Evolutionary conservation across 2,113 vertebrate species (phyloP), one percentile per base, ranked within the genome.

Genomic region (Mormyrus lacerda): DNA sequence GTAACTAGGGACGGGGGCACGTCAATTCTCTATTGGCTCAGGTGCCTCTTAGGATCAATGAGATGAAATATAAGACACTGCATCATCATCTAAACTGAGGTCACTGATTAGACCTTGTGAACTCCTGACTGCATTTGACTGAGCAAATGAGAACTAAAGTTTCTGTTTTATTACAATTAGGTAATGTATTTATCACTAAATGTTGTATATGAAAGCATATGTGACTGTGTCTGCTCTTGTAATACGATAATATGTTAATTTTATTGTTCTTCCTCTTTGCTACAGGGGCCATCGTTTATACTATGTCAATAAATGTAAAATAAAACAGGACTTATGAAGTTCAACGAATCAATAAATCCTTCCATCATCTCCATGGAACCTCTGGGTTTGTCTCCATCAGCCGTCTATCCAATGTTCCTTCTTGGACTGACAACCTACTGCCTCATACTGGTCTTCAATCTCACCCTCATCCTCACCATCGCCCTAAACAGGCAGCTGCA

Each of bases 371-470:
- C n/a, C 27, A 89, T 89, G 91, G 88, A 91, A 24, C 31, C 85
- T 39, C 85, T 90, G 19, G 87, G 24, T 45, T 84, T 89, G 1
- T 79, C 86, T 42, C 76, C 85, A 39, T 53, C 44, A 65, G 24
- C 45, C 3, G n/a, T 87, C 35, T 89, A 85, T 58, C 35, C 82
- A 42, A 79, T 65, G 6, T 73, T 87, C 48, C 3, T 86, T 31
- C 35, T 90, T 48, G 89, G 82, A 8, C 51, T 83, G 3, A 2
- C 85, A 13, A 58, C 89, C 61, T 90, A 89, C 58, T 84, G 85
- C 48, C 45, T 90, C n/a, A 89, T 90, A 31, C 73, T 91, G 47
- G 19, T 53, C 48, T 87, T 79, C 58, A 92, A 89, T 27, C 31
- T 88, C 17, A 90, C 73, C n/a, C 47, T 92, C 31, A 39, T 91